Percentiles rank a stretch among this genome's conserved stretches.
These are phyloP conservation scores for Tinamus major DNA, from an alignment of 2,797 vertebrate species.

Conservation along the genomic window DNA sequence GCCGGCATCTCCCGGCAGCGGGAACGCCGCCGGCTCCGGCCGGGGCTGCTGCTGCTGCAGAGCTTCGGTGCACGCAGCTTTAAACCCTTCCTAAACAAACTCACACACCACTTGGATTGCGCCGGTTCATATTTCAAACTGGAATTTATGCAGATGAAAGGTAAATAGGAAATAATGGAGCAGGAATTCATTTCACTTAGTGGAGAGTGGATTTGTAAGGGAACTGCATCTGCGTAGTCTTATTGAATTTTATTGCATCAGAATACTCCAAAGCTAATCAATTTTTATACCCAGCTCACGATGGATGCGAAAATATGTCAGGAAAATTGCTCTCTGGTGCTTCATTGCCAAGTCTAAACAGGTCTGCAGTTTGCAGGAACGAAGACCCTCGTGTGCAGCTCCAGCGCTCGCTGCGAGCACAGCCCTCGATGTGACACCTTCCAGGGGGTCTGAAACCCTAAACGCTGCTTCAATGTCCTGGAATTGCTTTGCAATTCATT, in stretches of 20 bases:
- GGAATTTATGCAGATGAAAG: background rate
- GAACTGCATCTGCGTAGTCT: background rate
- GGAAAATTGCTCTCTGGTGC: slow-evolving; percentile 60
- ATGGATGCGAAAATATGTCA: slow-evolving; percentile 49
- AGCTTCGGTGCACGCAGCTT: background rate
- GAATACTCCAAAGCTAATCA: background rate
- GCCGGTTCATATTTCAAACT: background rate
- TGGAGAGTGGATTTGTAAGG: background rate
- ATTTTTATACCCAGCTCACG: slow-evolving; percentile 24
- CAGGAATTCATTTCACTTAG: background rate
- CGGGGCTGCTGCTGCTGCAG: background rate
- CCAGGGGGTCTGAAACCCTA: background rate
- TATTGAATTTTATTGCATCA: background rate
- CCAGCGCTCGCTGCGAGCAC: slow-evolving; percentile 59
- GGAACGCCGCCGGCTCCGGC: too few species aligned
- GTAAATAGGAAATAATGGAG: background rate
- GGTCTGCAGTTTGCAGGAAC: slow-evolving; percentile 66
- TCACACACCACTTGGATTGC: background rate
- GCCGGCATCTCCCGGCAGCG: background rate
- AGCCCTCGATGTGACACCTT: slow-evolving; percentile 3
- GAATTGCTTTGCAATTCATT: background rate
- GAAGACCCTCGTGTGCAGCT: slow-evolving; percentile 39
- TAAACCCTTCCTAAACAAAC: background rate
- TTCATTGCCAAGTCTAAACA: slow-evolving; percentile 61
- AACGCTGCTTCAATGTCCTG: slow-evolving; percentile 22